phyloP scores from a whole-genome alignment of 2,797 vertebrate genomes.

The Falco berigora region DNA sequence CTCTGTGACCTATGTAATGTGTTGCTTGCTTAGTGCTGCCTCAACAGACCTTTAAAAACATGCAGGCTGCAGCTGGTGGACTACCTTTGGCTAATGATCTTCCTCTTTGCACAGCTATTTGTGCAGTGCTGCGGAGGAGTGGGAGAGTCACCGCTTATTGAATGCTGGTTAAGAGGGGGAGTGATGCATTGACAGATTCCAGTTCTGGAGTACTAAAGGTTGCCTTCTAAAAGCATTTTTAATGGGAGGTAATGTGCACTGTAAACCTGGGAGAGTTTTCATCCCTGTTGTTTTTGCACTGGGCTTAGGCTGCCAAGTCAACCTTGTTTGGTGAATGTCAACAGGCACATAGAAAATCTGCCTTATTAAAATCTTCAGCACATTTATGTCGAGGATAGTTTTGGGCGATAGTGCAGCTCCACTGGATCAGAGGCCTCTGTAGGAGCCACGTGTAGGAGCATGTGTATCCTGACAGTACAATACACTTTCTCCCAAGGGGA shows the following conservation, averaged over 20 bases:
- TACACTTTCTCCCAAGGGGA: neutral
- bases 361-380: neutral
- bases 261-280: neutral
- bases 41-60: neutral
- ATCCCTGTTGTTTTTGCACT: neutral
- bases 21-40: neutral
- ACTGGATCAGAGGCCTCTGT: neutral
- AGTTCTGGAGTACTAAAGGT: neutral
- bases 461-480: neutral
- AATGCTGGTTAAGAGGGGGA: neutral
- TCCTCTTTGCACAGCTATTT: neutral
- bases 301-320: neutral
- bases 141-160: neutral
- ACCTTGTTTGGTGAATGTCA: neutral
- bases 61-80: neutral
- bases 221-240: neutral
- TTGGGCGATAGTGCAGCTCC: neutral
- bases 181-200: neutral
- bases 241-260: neutral
- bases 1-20: neutral
- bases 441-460: neutral
- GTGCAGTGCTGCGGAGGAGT: neutral
- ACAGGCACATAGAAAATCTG: neutral
- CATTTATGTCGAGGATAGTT: neutral
- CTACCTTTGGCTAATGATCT: neutral